A percentile compares a stretch with the other conserved stretches of the same genome.
These are phyloP conservation scores for Musca domestica DNA, from an alignment of 1,140 invertebrate species.

Conservation along the genomic window DNA sequence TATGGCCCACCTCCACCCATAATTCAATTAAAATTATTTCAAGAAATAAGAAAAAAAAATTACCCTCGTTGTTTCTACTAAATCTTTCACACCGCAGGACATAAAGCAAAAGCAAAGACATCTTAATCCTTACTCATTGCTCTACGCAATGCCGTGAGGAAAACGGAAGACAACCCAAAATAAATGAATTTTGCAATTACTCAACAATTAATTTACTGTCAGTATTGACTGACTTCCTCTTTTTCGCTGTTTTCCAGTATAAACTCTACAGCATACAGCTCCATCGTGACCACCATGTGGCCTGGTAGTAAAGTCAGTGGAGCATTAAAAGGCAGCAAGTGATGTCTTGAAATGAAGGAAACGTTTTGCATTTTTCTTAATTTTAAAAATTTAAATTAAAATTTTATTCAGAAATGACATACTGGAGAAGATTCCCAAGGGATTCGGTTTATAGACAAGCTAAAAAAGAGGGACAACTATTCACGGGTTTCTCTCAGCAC, in stretches of 20 bases:
- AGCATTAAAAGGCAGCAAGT: background rate
- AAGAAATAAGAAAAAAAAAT: background rate
- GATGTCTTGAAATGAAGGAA: no score
- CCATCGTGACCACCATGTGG: no score
- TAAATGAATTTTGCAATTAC: constrained; percentile 55
- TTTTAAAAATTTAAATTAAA: no score
- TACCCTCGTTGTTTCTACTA: background rate
- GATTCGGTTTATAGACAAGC: no score
- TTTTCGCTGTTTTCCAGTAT: constrained; percentile 36
- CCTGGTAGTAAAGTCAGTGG: background rate
- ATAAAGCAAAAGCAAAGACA: background rate
- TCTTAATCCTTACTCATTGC: constrained; percentile 2
- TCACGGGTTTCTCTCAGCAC: no score
- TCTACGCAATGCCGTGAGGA: no score
- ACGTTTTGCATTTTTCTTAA: no score
- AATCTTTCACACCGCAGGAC: constrained; percentile 20
- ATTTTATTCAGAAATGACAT: no score
- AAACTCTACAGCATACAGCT: no score
- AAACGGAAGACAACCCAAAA: constrained; percentile 37
- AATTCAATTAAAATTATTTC: background rate
- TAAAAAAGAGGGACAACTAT: no score
- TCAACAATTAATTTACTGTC: constrained; percentile 53
- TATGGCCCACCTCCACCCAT: background rate
- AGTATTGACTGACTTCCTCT: constrained; percentile 3
- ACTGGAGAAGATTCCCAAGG: no score